phyloP scores from a whole-genome alignment of 2,113 vertebrate species.

The Eretmochelys imbricata region DNA sequence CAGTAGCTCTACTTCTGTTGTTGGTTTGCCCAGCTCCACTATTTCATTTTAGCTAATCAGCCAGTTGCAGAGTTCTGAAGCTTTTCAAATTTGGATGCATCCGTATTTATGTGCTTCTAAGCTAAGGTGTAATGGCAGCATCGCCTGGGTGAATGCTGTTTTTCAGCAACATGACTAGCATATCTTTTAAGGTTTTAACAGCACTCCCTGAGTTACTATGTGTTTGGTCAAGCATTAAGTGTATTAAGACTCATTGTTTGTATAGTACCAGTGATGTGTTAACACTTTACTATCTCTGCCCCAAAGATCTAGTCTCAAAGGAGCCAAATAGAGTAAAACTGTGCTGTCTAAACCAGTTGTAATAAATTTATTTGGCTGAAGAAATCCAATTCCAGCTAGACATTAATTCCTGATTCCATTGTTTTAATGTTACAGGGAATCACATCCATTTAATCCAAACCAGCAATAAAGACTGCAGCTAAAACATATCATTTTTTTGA shows the following conservation, averaged over 20 bases:
- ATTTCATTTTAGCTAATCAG: neutral
- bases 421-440: conserved; percentile 2
- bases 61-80: neutral
- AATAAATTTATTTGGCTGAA: conserved; percentile 22
- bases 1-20: too few relatives aligned
- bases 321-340: neutral
- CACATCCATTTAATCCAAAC: neutral
- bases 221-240: neutral
- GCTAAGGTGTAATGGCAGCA: neutral
- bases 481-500: neutral
- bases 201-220: neutral
- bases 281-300: neutral
- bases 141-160: neutral
- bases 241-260: neutral
- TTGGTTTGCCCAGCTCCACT: too few relatives aligned
- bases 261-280: neutral
- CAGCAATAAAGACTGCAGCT: neutral
- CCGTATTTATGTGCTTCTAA: neutral
- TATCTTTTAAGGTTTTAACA: neutral
- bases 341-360: neutral
- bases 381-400: neutral
- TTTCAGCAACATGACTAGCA: neutral
- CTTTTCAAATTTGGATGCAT: neutral
- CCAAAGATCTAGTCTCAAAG: neutral
- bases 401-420: neutral